A percentile compares a stretch with the other conserved stretches of the same genome.
Conservation (phyloP, 1,140 invertebrate genomes). For the Chlorops oryzae region DNA sequence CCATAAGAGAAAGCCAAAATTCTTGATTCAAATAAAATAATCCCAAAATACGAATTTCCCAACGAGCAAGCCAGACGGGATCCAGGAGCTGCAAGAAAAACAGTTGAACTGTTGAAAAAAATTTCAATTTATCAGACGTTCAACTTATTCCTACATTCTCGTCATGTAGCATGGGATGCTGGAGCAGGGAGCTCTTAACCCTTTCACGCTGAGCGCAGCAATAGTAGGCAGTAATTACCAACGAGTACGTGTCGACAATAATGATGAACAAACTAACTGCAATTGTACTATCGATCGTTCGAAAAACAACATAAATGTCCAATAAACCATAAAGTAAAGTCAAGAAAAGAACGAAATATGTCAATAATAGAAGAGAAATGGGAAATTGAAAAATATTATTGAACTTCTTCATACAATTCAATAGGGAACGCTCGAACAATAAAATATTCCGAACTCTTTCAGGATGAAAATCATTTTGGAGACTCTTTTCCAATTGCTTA, state of each 20-base stretch:
- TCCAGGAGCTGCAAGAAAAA: neutral
- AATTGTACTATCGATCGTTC: conserved; percentile 31
- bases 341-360: conserved; percentile 32
- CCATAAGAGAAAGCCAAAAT: conserved; percentile 34
- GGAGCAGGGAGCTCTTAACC: neutral
- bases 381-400: conserved; percentile 31
- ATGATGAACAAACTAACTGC: conserved; percentile 33
- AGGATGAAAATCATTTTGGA: too few species aligned
- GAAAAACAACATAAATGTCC: conserved; percentile 31
- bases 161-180: neutral
- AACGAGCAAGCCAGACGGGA: neutral
- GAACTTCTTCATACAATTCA: too few species aligned
- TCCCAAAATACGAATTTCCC: conserved; percentile 26
- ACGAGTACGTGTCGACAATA: conserved; percentile 26
- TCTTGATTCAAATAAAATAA: conserved; percentile 29
- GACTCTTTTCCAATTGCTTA: too few species aligned
- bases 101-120: neutral
- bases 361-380: conserved; percentile 30
- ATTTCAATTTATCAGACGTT: neutral
- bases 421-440: too few species aligned
- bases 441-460: too few species aligned
- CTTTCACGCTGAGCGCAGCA: conserved; percentile 21
- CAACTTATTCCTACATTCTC: neutral
- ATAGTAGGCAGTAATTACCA: conserved; percentile 26
- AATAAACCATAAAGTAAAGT: conserved; percentile 41